Evolutionary conservation across 2,888 invertebrate species (phyloP), one percentile per base, ranked within the genome.

Genomic region (Andrena praecox): DNA sequence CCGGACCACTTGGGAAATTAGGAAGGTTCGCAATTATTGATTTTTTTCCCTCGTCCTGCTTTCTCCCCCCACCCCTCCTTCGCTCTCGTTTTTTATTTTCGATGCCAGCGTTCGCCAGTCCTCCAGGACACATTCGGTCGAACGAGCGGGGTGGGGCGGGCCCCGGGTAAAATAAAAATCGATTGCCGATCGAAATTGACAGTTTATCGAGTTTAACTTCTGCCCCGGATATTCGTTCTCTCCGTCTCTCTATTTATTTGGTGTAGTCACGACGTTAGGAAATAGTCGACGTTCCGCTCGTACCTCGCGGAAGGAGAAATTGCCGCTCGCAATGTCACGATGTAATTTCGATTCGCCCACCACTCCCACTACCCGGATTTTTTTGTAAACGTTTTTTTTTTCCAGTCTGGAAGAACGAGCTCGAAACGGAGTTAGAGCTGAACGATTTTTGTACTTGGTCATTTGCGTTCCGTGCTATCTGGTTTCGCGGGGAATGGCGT

Each of bases 1-100:
- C 42, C 75, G 87, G 86, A 89, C 90, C 56, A 86, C 90, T 87
- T 88, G 91, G 90, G 87, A 91, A 91, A 91, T 90, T 91, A 90
- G 85, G 88, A 86, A 75, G 78, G 67, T 79, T 78, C 73, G 77
- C 71, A 79, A 86, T 86, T 88, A 90, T 90, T 89, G 91, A 91
- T 89, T 89, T 85, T 81, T 88, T 77, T 68, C 62, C 10, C 12
- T 68, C 68, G 33, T 52, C 48, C 35, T 42, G 12, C 69, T 63
- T 33, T 64, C 27, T 16, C 8, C 27, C 27, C 27, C 20, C 27
- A 20, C 27, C 20, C 2, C 3, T 5, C 1, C 20, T 5, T 20
- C 35, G 85, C 80, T 77, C 69, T 50, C 31, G 56, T 1, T 3
- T 24, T 62, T 67, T 24, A 42, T 31, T 29, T 35, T 12, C 27